Evolutionary conservation across 2,888 invertebrate species (phyloP).

Genomic region (Celastrina argiolus): DNA sequence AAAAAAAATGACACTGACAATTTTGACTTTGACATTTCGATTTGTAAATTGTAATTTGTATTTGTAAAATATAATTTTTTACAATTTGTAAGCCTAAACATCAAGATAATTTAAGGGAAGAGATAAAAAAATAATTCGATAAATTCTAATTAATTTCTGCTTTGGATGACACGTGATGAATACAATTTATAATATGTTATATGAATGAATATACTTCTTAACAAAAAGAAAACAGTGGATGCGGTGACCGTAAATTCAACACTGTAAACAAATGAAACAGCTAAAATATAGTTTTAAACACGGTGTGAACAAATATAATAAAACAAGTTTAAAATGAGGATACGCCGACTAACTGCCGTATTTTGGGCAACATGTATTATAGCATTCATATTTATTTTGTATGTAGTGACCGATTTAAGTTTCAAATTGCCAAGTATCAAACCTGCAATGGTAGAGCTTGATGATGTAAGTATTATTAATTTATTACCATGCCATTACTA

Average conservation of each 20-base stretch:
- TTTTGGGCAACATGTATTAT: slow-evolving; percentile 80
- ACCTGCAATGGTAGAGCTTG: slow-evolving; percentile 74
- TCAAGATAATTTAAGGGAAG: not conserved
- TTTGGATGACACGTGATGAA: not conserved
- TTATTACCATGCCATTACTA: not conserved
- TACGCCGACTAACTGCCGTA: slow-evolving; percentile 75
- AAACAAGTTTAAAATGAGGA: slow-evolving; percentile 63
- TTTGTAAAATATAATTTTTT: too few species aligned
- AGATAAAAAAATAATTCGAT: not conserved
- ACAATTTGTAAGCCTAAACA: slow-evolving; percentile 22
- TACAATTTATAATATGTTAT: not conserved
- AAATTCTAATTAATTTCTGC: not conserved
- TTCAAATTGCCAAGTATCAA: slow-evolving; percentile 77
- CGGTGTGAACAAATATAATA: not conserved
- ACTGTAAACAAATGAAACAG: slow-evolving; percentile 16
- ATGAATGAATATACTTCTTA: not conserved
- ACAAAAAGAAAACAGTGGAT: not conserved
- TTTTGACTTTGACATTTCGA: too few species aligned
- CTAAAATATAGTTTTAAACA: not conserved
- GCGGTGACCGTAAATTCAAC: not conserved
- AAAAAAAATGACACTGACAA: too few species aligned
- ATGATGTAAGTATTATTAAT: slow-evolving; percentile 73
- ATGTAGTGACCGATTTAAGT: slow-evolving; percentile 81
- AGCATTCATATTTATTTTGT: slow-evolving; percentile 80
- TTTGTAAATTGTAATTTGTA: too few species aligned